Evolutionary conservation across 2,797 vertebrate species (phyloP).

Genomic region (Diplodus puntazzo): DNA sequence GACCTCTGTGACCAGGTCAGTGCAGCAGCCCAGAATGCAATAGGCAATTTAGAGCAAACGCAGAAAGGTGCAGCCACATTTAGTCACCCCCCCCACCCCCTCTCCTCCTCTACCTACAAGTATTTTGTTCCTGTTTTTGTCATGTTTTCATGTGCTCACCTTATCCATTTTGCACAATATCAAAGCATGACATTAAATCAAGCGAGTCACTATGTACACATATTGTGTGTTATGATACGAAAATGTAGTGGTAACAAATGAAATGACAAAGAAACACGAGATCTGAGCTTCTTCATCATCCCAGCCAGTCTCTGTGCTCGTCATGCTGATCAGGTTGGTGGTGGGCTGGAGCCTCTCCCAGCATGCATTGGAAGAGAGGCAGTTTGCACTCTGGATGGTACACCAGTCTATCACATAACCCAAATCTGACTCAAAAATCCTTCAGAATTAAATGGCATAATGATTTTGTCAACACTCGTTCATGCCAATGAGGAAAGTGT

Average conservation of each 20-base stretch:
- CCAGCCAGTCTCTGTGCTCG: constrained; percentile 10
- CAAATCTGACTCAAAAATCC: constrained; percentile 33
- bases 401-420: constrained; percentile 58
- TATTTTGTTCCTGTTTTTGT: not conserved
- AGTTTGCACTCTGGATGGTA: constrained; percentile 33
- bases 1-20: constrained; percentile 7
- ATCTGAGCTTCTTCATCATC: not conserved
- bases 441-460: constrained; percentile 41
- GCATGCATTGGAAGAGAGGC: constrained; percentile 24
- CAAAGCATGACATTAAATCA: not conserved
- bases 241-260: not conserved
- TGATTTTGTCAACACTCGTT: constrained; percentile 35
- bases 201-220: not conserved
- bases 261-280: not conserved
- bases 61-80: constrained; percentile 18
- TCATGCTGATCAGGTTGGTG: constrained; percentile 41
- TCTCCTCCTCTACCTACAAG: not conserved
- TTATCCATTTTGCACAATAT: not conserved
- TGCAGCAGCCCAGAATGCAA: constrained; percentile 9
- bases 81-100: not conserved
- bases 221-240: not conserved
- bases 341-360: constrained; percentile 48
- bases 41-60: constrained; percentile 17
- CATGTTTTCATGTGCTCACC: not conserved
- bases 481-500: constrained; percentile 54